These are phyloP conservation scores for Syngnathus rostellatus DNA, from an alignment of 2,797 vertebrate species.

Conservation along the genomic window DNA sequence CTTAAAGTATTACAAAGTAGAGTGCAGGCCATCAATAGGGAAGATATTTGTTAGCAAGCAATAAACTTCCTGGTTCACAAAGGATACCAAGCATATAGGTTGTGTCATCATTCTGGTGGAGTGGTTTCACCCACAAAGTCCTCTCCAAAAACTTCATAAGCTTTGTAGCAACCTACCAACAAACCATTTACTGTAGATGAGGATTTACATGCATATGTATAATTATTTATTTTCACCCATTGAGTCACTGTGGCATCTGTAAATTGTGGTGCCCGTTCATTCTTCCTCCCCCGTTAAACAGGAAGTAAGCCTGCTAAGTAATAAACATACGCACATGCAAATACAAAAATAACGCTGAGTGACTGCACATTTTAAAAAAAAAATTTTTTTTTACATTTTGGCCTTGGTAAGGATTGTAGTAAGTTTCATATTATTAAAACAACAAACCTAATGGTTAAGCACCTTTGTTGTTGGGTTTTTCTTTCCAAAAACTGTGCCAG, in stretches of 20 bases:
- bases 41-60: too few species aligned
- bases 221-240: not conserved
- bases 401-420: not conserved
- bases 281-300: not conserved
- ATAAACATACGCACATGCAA: not conserved
- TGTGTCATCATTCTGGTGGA: too few species aligned
- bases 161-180: too few species aligned
- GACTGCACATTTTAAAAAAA: not conserved
- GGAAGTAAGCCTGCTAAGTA: not conserved
- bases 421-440: not conserved
- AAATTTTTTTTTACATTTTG: not conserved
- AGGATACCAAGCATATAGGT: too few species aligned
- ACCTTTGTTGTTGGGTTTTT: not conserved
- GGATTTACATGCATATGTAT: not conserved
- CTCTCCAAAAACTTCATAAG: too few species aligned
- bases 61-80: too few species aligned
- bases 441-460: not conserved
- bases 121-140: too few species aligned
- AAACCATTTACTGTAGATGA: too few species aligned
- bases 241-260: not conserved
- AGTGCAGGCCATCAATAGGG: too few species aligned
- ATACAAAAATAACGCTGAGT: not conserved
- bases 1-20: too few species aligned
- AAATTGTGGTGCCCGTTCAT: not conserved
- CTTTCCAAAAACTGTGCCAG: not conserved